phyloP scores from a whole-genome alignment of 1,140 invertebrate genomes.

The Micrasema minimum region DNA sequence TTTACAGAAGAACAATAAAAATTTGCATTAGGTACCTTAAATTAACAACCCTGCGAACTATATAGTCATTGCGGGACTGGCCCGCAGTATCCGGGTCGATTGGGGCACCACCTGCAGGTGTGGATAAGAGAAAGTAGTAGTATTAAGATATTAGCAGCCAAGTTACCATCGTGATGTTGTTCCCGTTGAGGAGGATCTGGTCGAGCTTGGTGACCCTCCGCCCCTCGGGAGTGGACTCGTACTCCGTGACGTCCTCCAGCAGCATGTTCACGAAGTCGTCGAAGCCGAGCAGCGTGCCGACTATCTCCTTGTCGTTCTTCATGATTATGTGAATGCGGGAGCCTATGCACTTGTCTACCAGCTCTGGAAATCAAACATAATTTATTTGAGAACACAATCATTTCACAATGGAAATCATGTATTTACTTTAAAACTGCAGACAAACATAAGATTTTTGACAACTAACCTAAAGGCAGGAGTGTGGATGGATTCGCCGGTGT shows the following conservation, averaged over 20 bases:
- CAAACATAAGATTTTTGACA: not conserved
- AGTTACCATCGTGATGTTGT: constrained; percentile 97
- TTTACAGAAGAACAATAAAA: not conserved
- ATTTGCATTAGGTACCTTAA: not conserved
- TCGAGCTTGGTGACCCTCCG: constrained; percentile 96
- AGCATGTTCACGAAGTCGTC: constrained; percentile 99
- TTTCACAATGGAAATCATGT: too few relatives aligned
- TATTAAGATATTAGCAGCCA: not conserved
- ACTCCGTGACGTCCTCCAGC: constrained; percentile 91
- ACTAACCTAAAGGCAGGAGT: constrained; percentile 75
- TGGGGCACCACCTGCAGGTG: not conserved
- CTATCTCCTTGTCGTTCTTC: constrained; percentile 99
- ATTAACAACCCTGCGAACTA: not conserved
- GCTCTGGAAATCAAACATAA: constrained; percentile 72
- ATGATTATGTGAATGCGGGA: constrained; percentile 99
- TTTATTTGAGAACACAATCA: not conserved
- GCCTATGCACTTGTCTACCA: constrained; percentile 99
- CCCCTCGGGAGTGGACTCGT: constrained; percentile 97
- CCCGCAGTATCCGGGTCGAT: not conserved
- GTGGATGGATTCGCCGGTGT: constrained; percentile 75
- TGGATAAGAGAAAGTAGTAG: too few relatives aligned
- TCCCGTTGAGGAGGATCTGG: constrained; percentile 98
- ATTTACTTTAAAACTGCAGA: too few relatives aligned
- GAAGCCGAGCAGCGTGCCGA: constrained; percentile 96
- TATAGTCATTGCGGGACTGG: not conserved